A percentile compares a stretch with the other conserved stretches of the same genome.
These are phyloP conservation scores for Amiota communis DNA, from an alignment of 2,888 invertebrate species.

Conservation along the genomic window DNA sequence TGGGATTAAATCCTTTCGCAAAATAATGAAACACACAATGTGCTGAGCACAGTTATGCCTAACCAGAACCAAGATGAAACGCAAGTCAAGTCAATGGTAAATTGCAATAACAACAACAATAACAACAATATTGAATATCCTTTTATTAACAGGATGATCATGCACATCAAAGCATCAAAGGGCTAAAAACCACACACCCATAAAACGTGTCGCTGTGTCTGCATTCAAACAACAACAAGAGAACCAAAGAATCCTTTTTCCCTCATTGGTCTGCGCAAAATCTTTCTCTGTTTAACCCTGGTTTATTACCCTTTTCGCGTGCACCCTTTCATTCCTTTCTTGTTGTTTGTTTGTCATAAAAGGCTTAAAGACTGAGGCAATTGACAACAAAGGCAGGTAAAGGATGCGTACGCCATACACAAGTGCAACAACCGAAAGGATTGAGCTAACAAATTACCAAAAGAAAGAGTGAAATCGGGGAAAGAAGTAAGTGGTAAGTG, in stretches of 20 bases:
- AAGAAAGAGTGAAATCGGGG: neutral
- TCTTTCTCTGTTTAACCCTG: conserved; percentile 17
- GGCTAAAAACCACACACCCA: conserved; percentile 72
- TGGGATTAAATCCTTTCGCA: conserved; percentile 50
- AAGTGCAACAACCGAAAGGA: conserved; percentile 27
- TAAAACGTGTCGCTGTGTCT: conserved; percentile 52
- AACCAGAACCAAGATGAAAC: too few species aligned
- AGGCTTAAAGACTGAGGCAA: conserved; percentile 61
- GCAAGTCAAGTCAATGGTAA: neutral
- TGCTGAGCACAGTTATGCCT: too few species aligned
- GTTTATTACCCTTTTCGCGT: conserved; percentile 58
- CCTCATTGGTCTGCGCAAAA: conserved; percentile 40
- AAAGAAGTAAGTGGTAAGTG: neutral
- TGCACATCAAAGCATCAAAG: conserved; percentile 71
- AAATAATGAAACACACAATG: too few species aligned
- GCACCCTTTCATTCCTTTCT: conserved; percentile 34
- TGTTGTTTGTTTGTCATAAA: conserved; percentile 69
- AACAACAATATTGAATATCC: conserved; percentile 37
- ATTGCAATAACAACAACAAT: conserved; percentile 33
- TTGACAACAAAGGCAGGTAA: conserved; percentile 57
- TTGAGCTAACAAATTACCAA: conserved; percentile 9
- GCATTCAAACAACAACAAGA: conserved; percentile 11
- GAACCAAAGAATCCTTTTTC: conserved; percentile 29
- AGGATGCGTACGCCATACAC: conserved; percentile 41
- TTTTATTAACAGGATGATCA: conserved; percentile 71